Evolutionary conservation across 2,113 vertebrate genomes (phyloP).

Genomic region (Sisor rabdophorus): DNA sequence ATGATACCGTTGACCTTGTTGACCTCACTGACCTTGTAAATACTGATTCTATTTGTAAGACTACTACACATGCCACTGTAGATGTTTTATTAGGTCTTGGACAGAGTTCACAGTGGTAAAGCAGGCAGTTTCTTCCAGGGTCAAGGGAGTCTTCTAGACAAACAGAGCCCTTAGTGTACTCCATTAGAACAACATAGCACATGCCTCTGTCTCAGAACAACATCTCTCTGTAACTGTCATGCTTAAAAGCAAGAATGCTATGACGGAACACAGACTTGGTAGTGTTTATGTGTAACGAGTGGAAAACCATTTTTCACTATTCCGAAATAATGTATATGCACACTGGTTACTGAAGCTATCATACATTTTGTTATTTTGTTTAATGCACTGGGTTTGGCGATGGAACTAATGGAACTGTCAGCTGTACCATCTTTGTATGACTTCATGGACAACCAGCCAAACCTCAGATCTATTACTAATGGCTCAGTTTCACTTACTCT

Average conservation of each 20-base stretch:
- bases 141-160: not conserved
- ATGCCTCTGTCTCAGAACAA: not conserved
- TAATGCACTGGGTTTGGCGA: too few relatives aligned
- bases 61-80: not conserved
- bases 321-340: too few relatives aligned
- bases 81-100: slow-evolving; percentile 29
- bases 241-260: slow-evolving; percentile 29
- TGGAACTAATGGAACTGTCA: slow-evolving; percentile 18
- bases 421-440: not conserved
- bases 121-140: slow-evolving; percentile 1
- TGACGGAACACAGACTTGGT: slow-evolving; percentile 17
- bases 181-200: slow-evolving; percentile 9
- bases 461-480: not conserved
- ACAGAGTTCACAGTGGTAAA: slow-evolving; percentile 30
- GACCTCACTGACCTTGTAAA: not conserved
- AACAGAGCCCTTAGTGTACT: slow-evolving; percentile 17
- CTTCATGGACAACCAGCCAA: not conserved
- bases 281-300: slow-evolving; percentile 24
- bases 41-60: slow-evolving; percentile 19
- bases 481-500: slow-evolving; percentile 4
- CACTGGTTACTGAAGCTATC: too few relatives aligned
- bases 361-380: too few relatives aligned
- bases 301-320: slow-evolving; percentile 25
- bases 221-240: slow-evolving; percentile 8
- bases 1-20: slow-evolving; percentile 26